Percentiles rank a stretch among this genome's conserved stretches.
Evolutionary conservation across 2,797 vertebrate genomes (phyloP).

Genomic region (Eupleurogrammus muticus): DNA sequence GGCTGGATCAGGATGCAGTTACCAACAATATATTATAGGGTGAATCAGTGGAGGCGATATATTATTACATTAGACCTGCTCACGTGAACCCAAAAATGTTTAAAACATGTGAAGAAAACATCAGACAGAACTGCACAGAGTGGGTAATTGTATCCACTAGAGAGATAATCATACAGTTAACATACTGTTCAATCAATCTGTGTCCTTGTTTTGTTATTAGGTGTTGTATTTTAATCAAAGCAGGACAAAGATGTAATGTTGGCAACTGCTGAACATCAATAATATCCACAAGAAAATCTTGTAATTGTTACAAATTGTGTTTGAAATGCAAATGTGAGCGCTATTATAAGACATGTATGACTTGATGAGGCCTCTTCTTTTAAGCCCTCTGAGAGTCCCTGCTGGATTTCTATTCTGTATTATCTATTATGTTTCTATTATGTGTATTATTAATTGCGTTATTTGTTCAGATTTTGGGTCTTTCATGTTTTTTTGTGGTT

Average conservation of each 20-base stretch:
- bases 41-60: slow-evolving; percentile 28
- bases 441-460: too few relatives aligned
- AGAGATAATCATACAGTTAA: background rate
- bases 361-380: background rate
- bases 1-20: too few relatives aligned
- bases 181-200: background rate
- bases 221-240: slow-evolving; percentile 5
- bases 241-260: background rate
- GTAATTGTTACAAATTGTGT: background rate
- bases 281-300: background rate
- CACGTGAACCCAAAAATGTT: background rate
- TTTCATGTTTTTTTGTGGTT: background rate
- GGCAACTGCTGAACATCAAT: background rate
- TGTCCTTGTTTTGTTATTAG: background rate
- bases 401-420: background rate
- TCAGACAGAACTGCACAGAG: background rate
- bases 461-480: background rate
- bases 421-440: too few relatives aligned
- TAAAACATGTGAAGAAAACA: background rate
- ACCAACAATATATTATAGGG: background rate
- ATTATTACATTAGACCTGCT: too few relatives aligned
- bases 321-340: slow-evolving; percentile 1
- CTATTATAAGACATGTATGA: slow-evolving; percentile 1
- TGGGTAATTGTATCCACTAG: background rate
- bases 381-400: background rate